Base-by-base conservation (phyloP, 2,888 invertebrate species). In the Lithophane leautieri region DNA sequence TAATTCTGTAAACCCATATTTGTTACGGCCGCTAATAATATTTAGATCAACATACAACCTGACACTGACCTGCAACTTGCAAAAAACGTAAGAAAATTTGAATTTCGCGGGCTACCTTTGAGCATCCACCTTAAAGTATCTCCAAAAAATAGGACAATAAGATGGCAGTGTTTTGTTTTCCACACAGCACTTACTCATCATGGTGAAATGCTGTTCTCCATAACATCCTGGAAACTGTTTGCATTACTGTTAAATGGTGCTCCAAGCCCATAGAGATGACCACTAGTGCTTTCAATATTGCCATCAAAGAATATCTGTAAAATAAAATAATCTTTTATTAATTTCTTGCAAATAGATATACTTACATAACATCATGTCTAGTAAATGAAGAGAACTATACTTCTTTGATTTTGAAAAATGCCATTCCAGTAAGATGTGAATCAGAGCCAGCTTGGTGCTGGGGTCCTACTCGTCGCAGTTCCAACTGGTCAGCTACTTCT, bases 391-490 rank as follows among this genome's bases (percentile, higher is more conserved):
- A 56, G 50, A 56, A 40, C 83, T 83, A 80, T 84, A 93, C 94
- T 84, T 94, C 93, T 83, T 94, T 94, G 50, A 94, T 94, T 87
- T 94, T 94, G 96, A 99, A 99, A 97, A 99, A 99, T n/a, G 99
- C 99, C 98, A 99, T 98, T 89, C 99, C 99, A 47, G 99, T 99
- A 69, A 99, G 97, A 75, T 99, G 81, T 7, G 97, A 99, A 97
- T 99, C 99, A 77, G 99, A 99, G 62, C 99, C 99, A 72, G 99
- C 99, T 94, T 99, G 99, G 97, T 99, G 99, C 94, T 99, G 99
- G 2, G 99, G 99, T 0, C 99, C 99, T 66, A 99, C 98, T 89
- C 99, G 97, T 90, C 98, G 98, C 88, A 99, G 96, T 95, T 99
- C 98, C 89, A 99, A 94, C 93, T 98, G 98, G 93, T 98, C 98